Evolutionary conservation across 2,113 vertebrate genomes (phyloP).

Genomic region (Dascyllus trimaculatus): DNA sequence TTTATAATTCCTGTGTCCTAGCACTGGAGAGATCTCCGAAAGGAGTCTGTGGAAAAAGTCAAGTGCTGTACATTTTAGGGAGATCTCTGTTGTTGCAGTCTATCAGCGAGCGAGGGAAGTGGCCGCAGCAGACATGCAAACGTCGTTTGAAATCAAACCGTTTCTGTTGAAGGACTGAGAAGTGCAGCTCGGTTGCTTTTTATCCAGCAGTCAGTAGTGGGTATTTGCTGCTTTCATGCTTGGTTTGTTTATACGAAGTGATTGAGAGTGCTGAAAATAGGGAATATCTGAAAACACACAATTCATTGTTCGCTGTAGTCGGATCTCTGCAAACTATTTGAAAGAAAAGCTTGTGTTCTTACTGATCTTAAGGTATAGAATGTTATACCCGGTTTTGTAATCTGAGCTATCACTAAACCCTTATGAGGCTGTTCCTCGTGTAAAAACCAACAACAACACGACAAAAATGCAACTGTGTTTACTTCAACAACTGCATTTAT

Average conservation of each 20-base stretch:
- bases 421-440: not conserved
- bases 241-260: conserved; percentile 38
- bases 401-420: not conserved
- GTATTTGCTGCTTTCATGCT: conserved; percentile 27
- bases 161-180: conserved; percentile 16
- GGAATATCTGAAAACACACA: not conserved
- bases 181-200: conserved; percentile 27
- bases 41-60: conserved; percentile 31
- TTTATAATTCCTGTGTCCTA: conserved; percentile 20
- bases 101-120: conserved; percentile 1
- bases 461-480: not conserved
- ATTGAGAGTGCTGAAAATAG: conserved; percentile 14
- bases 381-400: not conserved
- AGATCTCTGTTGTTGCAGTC: not conserved
- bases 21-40: conserved; percentile 16
- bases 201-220: conserved; percentile 16
- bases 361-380: not conserved
- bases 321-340: not conserved
- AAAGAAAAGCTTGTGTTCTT: not conserved
- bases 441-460: not conserved
- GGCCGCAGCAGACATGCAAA: conserved; percentile 26
- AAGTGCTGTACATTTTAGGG: conserved; percentile 19
- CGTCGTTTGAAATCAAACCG: conserved; percentile 18
- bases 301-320: not conserved
- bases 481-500: conserved; percentile 27